phyloP scores from a whole-genome alignment of 2,797 vertebrate species.

The Tadarida brasiliensis region DNA sequence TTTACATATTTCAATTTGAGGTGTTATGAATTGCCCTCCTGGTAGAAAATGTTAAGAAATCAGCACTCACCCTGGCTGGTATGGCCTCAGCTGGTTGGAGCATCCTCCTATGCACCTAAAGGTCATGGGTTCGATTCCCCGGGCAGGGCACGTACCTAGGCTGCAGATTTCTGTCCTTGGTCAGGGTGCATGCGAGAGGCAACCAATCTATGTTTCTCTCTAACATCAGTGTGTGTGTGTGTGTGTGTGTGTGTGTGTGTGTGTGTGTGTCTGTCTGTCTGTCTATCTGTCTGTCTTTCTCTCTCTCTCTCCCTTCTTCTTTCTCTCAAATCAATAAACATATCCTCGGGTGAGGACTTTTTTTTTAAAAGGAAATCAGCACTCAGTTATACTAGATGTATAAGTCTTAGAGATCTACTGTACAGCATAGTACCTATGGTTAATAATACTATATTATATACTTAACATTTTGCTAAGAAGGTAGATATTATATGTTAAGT shows the following conservation, averaged over 20 bases:
- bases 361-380: neutral
- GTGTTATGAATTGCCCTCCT: neutral
- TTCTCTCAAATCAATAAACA: neutral
- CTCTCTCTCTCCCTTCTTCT: neutral
- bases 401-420: neutral
- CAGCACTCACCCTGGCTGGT: neutral
- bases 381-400: neutral
- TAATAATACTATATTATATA: neutral
- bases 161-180: neutral
- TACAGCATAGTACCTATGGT: neutral
- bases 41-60: constrained; percentile 25
- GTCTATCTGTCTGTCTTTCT: too few relatives aligned
- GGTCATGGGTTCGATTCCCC: neutral
- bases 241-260: too few relatives aligned
- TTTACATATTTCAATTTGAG: constrained; percentile 45
- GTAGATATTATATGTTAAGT: neutral
- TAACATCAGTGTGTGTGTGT: too few relatives aligned
- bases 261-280: too few relatives aligned
- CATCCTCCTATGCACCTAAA: neutral
- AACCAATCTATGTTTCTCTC: too few relatives aligned
- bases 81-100: neutral
- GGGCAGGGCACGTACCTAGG: neutral
- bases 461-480: constrained; percentile 3
- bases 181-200: too few relatives aligned
- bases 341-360: neutral